Percentiles rank a stretch among this genome's conserved stretches.
phyloP scores from a whole-genome alignment of 2,888 invertebrate genomes.

The Drosophila ustulata region DNA sequence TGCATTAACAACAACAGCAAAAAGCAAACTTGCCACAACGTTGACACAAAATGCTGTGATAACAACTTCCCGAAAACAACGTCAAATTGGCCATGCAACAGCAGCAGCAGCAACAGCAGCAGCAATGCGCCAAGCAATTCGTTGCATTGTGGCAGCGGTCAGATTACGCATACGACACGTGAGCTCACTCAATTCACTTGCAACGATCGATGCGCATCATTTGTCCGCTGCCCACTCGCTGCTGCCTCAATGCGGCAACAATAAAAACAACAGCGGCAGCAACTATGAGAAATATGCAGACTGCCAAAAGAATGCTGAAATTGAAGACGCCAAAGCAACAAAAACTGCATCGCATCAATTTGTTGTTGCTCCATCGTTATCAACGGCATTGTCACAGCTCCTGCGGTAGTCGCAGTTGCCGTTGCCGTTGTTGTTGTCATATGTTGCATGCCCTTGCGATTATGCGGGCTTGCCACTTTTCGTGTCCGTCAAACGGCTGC shows the following conservation, averaged over 20 bases:
- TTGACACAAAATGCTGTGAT: constrained; percentile 62
- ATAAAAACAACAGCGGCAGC: constrained; percentile 28
- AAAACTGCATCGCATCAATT: constrained; percentile 53
- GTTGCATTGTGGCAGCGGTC: constrained; percentile 17
- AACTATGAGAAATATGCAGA: constrained; percentile 62
- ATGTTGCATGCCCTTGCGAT: constrained; percentile 44
- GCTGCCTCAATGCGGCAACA: constrained; percentile 11
- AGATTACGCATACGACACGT: constrained; percentile 69
- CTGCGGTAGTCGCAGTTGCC: constrained; percentile 46
- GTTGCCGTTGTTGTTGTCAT: constrained; percentile 42
- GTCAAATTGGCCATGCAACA: constrained; percentile 45
- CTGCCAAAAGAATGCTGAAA: constrained; percentile 75
- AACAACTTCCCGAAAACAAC: constrained; percentile 71
- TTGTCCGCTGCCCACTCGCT: constrained; percentile 9
- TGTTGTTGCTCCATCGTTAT: constrained; percentile 46
- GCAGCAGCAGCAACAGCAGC: constrained; percentile 26
- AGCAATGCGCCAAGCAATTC: constrained; percentile 37
- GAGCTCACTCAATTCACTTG: constrained; percentile 23
- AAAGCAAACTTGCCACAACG: constrained; percentile 38
- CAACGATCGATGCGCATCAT: constrained; percentile 35
- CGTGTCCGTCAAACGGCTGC: constrained; percentile 6
- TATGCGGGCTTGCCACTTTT: constrained; percentile 24
- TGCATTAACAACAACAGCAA: constrained; percentile 41
- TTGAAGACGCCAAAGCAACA: constrained; percentile 61
- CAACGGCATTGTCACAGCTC: constrained; percentile 59